Percentiles rank a stretch among this genome's conserved stretches.
These are phyloP conservation scores for Physella acuta DNA, from an alignment of 1,140 invertebrate species.

Conservation along the genomic window DNA sequence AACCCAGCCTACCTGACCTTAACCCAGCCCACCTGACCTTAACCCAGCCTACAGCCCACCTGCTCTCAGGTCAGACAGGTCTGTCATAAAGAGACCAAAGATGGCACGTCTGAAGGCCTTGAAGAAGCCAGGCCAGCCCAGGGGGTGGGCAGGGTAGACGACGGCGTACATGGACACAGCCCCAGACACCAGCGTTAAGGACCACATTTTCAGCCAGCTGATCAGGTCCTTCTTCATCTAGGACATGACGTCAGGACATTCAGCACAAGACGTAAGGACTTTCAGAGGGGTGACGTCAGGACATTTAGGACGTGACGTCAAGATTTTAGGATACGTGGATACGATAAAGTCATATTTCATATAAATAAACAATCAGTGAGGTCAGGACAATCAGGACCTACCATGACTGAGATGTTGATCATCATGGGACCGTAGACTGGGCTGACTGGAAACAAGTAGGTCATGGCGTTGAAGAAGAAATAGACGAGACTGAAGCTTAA, in stretches of 20 bases:
- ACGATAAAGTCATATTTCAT: too few relatives aligned
- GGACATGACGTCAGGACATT: not conserved
- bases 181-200: slow-evolving; percentile 60
- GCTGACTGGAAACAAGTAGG: slow-evolving; percentile 59
- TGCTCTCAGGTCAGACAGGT: slow-evolving; percentile 54
- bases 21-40: too few relatives aligned
- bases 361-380: too few relatives aligned
- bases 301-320: too few relatives aligned
- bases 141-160: slow-evolving; percentile 60
- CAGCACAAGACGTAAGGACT: too few relatives aligned
- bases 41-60: too few relatives aligned
- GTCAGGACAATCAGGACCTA: too few relatives aligned
- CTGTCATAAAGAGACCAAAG: slow-evolving; percentile 61
- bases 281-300: too few relatives aligned
- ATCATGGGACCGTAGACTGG: slow-evolving; percentile 60
- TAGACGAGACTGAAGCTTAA: slow-evolving; percentile 56
- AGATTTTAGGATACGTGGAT: too few relatives aligned
- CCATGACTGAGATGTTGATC: slow-evolving; percentile 60
- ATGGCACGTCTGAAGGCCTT: slow-evolving; percentile 57
- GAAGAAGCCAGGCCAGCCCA: slow-evolving; percentile 51
- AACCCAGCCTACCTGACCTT: too few relatives aligned
- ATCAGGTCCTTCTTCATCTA: slow-evolving; percentile 60
- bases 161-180: slow-evolving; percentile 61
- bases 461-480: slow-evolving; percentile 60
- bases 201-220: slow-evolving; percentile 60